Conservation (phyloP, 2,797 vertebrate species). For the Pseudochaenichthys georgianus region DNA sequence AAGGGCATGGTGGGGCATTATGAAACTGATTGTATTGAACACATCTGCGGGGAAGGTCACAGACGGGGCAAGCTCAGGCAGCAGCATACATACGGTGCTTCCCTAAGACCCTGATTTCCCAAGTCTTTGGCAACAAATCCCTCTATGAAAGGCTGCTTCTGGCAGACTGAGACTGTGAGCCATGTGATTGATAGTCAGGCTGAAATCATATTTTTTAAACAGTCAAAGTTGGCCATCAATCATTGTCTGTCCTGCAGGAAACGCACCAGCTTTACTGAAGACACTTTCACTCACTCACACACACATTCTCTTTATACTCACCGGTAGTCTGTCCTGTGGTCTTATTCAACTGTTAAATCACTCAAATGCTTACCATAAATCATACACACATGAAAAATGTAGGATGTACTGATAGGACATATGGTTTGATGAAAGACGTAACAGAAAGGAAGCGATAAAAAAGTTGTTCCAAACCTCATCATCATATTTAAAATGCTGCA, state of each 20-base stretch:
- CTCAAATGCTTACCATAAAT: slow-evolving; percentile 1
- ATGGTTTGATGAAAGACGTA: background rate
- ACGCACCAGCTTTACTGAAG: slow-evolving; percentile 7
- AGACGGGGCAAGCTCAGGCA: slow-evolving; percentile 15
- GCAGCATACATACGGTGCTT: background rate
- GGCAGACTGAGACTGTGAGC: slow-evolving; percentile 34
- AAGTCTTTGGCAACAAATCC: slow-evolving; percentile 17
- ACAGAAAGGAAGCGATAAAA: slow-evolving; percentile 3
- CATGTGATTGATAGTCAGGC: slow-evolving; percentile 77
- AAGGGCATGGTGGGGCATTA: slow-evolving; percentile 4
- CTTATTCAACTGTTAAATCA: slow-evolving; percentile 2
- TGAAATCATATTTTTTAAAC: slow-evolving; percentile 69
- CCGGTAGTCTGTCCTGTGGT: slow-evolving; percentile 5
- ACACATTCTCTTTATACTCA: background rate
- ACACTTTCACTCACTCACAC: background rate
- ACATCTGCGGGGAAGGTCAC: slow-evolving; percentile 60
- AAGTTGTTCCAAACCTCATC: slow-evolving; percentile 17
- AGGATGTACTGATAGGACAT: slow-evolving; percentile 11
- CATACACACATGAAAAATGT: background rate
- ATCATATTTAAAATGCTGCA: slow-evolving; percentile 27
- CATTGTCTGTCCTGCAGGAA: slow-evolving; percentile 54
- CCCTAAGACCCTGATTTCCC: slow-evolving; percentile 9
- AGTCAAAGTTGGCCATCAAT: slow-evolving; percentile 69
- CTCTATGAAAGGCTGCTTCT: slow-evolving; percentile 8
- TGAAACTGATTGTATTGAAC: slow-evolving; percentile 49